Evolutionary conservation across 30 jellyfish, hydroid and myxozoan species (phyloP).

Genomic region (Pseudorhiza aurosa): DNA sequence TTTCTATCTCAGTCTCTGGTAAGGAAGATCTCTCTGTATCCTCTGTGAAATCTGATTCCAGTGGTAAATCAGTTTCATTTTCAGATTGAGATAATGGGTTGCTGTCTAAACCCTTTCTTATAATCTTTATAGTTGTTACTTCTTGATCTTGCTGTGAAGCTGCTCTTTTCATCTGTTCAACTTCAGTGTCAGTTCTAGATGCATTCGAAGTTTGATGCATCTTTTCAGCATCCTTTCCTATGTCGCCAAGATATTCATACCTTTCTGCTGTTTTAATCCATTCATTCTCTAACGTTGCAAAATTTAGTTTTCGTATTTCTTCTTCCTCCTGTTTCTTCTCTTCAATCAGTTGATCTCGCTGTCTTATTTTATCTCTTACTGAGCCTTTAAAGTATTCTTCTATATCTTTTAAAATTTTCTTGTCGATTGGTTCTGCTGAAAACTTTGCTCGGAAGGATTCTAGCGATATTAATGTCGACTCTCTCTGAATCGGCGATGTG

Average conservation of each 20-base stretch:
- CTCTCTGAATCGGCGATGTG: conserved; percentile 2
- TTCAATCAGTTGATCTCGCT: neutral
- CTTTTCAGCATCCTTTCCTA: neutral
- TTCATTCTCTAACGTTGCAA: neutral
- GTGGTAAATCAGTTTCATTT: conserved; percentile 40
- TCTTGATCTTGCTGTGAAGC: neutral
- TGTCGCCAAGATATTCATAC: neutral
- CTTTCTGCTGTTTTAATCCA: neutral
- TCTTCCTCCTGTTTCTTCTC: conserved; percentile 9
- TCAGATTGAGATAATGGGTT: too few relatives aligned
- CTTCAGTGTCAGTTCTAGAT: too few relatives aligned
- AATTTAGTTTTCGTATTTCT: neutral
- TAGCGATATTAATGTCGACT: neutral
- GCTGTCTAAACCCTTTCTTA: neutral
- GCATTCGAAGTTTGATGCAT: neutral
- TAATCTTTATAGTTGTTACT: neutral
- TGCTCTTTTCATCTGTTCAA: neutral
- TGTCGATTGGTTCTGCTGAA: neutral
- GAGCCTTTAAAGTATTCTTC: conserved; percentile 1
- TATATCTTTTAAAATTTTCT: neutral
- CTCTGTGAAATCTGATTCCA: conserved; percentile 29
- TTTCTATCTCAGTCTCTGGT: conserved; percentile 45
- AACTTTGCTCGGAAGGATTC: neutral
- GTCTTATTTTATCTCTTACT: conserved; percentile 5
- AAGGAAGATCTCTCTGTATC: conserved; percentile 19